Base-by-base conservation (phyloP, 1,140 invertebrate genomes). In the Olivierus martensii region DNA sequence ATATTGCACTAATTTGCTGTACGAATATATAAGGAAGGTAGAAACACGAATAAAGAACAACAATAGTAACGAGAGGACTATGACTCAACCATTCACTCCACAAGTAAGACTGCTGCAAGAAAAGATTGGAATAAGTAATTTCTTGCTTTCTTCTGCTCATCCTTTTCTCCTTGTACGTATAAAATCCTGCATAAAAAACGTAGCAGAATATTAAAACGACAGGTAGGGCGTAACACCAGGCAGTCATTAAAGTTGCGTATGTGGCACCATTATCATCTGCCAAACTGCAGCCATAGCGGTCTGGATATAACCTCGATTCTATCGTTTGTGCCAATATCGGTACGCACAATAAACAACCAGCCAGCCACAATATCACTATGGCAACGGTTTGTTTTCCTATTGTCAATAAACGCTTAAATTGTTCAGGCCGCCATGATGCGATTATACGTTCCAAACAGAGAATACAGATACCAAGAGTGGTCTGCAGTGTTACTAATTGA, bases 51-150 rank as follows among this genome's bases (percentile, higher is more conserved):
- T 56, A 56, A 18, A 52, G 49, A 3, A 52, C 4, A 22, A 19
- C 15, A 7, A 56, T 46, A 41, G 44, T 51, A 1, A 45, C 39
- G 9, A 46, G 35, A 2, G 52, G 37, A 35, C 52, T 52, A 12
- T 49, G 34, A 21, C 51, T 56, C 4, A 49, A 39, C 55, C 55
- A 56, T 46, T 56, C 55, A 14, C 44, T 49, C 55, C 55, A 56
- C 34, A 56, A 46, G 17, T 49, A 46, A 28, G 28, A 28, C 19
- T 49, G 50, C 38, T 52, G 55, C 0, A 52, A 44, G 12, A 56
- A 52, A n/a, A 56, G 28, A 34, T 52, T 18, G 7, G 55, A 45
- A 12, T 44, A 52, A 14, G 44, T 52, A 11, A 48, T 12, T 11
- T 18, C 42, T 11, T 49, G 46, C 42, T 52, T 56, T n/a, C 34